These are phyloP conservation scores for Dinoponera quadriceps DNA, from an alignment of 1,140 invertebrate species.

Conservation along the genomic window DNA sequence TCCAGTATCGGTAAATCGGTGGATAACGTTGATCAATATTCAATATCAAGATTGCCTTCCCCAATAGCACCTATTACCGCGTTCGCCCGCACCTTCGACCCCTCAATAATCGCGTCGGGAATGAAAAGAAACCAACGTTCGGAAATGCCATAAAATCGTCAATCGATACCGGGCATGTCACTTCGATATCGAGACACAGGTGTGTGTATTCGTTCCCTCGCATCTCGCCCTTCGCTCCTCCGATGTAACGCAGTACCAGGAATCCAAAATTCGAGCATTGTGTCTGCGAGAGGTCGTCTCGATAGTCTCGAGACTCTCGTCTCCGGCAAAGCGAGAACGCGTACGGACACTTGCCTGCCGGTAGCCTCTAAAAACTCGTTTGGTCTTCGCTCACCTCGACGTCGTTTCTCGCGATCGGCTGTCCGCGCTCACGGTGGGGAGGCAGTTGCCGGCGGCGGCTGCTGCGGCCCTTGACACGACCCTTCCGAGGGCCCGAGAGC, in stretches of 20 bases:
- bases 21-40: background rate
- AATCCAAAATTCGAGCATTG: constrained; percentile 53
- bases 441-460: background rate
- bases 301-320: constrained; percentile 13
- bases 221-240: constrained; percentile 21
- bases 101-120: background rate
- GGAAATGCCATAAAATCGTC: background rate
- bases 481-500: constrained; percentile 43
- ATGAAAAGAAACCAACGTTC: no score
- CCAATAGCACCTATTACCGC: background rate
- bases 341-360: background rate
- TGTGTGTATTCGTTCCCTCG: background rate
- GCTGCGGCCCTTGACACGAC: constrained; percentile 54
- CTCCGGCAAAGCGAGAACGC: constrained; percentile 1
- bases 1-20: background rate
- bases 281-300: constrained; percentile 25
- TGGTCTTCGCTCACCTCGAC: constrained; percentile 31
- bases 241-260: constrained; percentile 52
- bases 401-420: constrained; percentile 24
- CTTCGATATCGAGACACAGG: background rate
- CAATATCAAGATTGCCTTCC: background rate
- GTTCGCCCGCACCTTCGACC: no score
- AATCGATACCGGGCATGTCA: background rate
- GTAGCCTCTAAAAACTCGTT: constrained; percentile 64
- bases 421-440: background rate